Evolutionary conservation across 2,888 invertebrate genomes (phyloP).

Genomic region (Rutpela maculata): DNA sequence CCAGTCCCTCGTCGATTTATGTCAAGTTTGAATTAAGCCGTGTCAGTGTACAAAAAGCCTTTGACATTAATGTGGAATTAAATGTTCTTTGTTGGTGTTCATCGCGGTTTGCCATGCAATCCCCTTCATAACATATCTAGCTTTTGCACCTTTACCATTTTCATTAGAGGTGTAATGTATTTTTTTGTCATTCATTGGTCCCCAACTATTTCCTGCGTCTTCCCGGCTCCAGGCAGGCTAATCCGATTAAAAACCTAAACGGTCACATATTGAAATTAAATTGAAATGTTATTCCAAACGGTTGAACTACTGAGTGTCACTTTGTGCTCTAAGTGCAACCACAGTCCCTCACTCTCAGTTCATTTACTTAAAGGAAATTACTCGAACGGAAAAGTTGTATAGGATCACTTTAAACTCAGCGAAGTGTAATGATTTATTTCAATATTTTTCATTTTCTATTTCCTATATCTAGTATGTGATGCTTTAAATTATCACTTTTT

Average conservation of each 20-base stretch:
- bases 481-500: no score
- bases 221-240: slow-evolving; percentile 26
- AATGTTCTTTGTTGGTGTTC: slow-evolving; percentile 36
- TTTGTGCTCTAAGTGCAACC: slow-evolving; percentile 43
- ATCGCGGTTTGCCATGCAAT: slow-evolving; percentile 40
- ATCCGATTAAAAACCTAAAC: slow-evolving; percentile 51
- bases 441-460: slow-evolving; percentile 13
- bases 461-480: not conserved
- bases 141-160: slow-evolving; percentile 32
- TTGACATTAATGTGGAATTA: slow-evolving; percentile 38
- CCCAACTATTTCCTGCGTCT: slow-evolving; percentile 13
- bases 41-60: slow-evolving; percentile 41
- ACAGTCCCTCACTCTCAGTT: slow-evolving; percentile 23
- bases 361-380: slow-evolving; percentile 41
- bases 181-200: slow-evolving; percentile 35
- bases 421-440: slow-evolving; percentile 24
- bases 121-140: slow-evolving; percentile 2
- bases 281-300: slow-evolving; percentile 60
- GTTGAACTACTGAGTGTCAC: slow-evolving; percentile 63
- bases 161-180: slow-evolving; percentile 33
- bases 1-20: slow-evolving; percentile 25
- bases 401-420: slow-evolving; percentile 20
- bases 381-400: slow-evolving; percentile 44
- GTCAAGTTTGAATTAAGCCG: slow-evolving; percentile 30
- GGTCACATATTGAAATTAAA: slow-evolving; percentile 48